Base-by-base conservation (phyloP, 2,888 invertebrate species). In the Dicycla oo region DNA sequence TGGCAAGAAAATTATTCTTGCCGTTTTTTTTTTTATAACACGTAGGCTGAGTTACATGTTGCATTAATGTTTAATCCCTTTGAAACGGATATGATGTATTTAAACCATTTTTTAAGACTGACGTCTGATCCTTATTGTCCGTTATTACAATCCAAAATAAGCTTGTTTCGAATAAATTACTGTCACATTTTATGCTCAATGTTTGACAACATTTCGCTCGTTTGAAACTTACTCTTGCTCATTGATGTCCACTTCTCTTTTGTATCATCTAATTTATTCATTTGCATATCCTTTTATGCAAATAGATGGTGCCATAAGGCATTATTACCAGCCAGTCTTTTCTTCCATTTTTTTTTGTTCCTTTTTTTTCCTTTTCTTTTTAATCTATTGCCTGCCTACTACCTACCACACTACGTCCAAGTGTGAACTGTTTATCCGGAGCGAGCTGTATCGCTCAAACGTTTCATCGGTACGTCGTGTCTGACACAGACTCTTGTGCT, bases 361-460 rank as follows among this genome's bases (percentile, higher is more conserved):
- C 6, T 13, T 51, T 5, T 0, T 58, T 43, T 26, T 7, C 1
- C 7, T 20, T 61, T n/a, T n/a, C n/a, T n/a, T n/a, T n/a, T 15
- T n/a, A 3, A 23, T 40, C 20, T 26, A 47, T 26, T n/a, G 11
- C 11, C 13, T 18, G 13, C 43, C 83, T 68, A 74, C 38, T 80
- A 85, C 86, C 13, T 91, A 90, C 90, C 87, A 40, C 62, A 63
- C 4, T 2, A 73, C 79, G 51, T 74, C 69, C 90, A 89, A 90
- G 91, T 92, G 91, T 91, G 91, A 92, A 91, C 91, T 89, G 87
- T 90, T 91, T 91, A 91, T 88, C 87, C 83, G 81, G 40, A 88
- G 89, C 88, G 87, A 86, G 88, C 81, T 78, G 78, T 86, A 86
- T 88, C 83, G 83, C 73, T 82, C 82, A 62, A 86, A 81, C 85